phyloP scores from a whole-genome alignment of 1,140 invertebrate genomes.

The Meloidogyne chitwoodi region DNA sequence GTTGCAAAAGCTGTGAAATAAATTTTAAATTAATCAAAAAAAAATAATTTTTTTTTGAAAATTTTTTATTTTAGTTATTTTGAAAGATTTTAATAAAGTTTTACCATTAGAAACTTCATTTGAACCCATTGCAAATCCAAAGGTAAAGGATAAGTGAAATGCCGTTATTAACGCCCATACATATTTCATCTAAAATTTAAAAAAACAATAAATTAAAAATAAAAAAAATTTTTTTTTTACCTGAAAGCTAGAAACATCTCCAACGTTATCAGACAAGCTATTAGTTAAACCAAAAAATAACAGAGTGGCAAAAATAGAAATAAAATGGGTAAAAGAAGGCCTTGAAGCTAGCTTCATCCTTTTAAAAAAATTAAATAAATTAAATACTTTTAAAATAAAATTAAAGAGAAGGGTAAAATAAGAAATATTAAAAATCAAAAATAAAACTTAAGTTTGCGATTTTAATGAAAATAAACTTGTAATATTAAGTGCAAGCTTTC shows the following conservation, averaged over 20 bases:
- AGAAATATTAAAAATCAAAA: too few relatives aligned
- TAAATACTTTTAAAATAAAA: too few relatives aligned
- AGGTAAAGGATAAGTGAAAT: constrained; percentile 83
- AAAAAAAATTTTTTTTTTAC: neutral
- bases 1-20: constrained; percentile 22
- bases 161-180: constrained; percentile 68
- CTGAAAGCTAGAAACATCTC: neutral
- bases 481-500: too few relatives aligned
- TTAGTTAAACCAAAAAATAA: neutral
- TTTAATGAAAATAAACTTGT: too few relatives aligned
- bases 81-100: neutral
- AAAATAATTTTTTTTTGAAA: neutral
- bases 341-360: neutral
- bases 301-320: neutral
- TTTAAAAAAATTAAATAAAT: too few relatives aligned
- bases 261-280: neutral
- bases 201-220: neutral
- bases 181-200: constrained; percentile 7
- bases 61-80: neutral
- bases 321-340: neutral
- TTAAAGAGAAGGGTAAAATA: too few relatives aligned
- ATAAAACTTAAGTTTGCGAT: too few relatives aligned
- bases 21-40: neutral
- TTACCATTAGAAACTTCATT: constrained; percentile 69
- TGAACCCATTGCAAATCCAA: constrained; percentile 92